Evolutionary conservation across 2,888 invertebrate species (phyloP).

Genomic region (Lepidocyrtinus sp.): DNA sequence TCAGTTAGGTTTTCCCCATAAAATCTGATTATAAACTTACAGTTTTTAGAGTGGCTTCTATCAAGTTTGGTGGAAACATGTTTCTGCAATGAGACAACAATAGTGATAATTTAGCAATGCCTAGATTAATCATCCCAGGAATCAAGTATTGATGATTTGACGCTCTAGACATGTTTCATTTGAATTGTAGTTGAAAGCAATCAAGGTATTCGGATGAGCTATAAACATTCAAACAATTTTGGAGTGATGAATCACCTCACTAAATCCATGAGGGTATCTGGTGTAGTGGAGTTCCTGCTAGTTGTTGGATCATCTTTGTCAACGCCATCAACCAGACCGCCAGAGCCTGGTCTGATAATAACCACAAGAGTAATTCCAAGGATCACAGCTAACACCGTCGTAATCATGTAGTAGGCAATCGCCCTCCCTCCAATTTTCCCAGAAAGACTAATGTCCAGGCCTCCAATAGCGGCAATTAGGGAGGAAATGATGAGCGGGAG

Average conservation of each 20-base stretch:
- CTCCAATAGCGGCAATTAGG: constrained; percentile 92
- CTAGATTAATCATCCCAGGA: no score
- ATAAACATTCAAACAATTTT: no score
- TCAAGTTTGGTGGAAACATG: constrained; percentile 92
- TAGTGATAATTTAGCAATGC: background rate
- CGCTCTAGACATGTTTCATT: no score
- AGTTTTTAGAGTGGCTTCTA: constrained; percentile 87
- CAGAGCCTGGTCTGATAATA: constrained; percentile 84
- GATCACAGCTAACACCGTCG: constrained; percentile 93
- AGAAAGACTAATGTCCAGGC: constrained; percentile 90
- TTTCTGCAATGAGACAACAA: constrained; percentile 80
- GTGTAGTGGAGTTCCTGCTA: constrained; percentile 80
- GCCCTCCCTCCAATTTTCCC: constrained; percentile 90
- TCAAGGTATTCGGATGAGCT: no score
- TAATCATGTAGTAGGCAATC: constrained; percentile 92
- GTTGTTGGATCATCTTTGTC: constrained; percentile 66
- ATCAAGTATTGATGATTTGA: no score
- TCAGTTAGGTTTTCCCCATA: no score
- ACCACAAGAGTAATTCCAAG: constrained; percentile 91
- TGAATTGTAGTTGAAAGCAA: no score
- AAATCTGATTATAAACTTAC: constrained; percentile 73
- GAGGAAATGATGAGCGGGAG: constrained; percentile 92
- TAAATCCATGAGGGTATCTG: constrained; percentile 93
- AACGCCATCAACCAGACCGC: constrained; percentile 37
- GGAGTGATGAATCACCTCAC: no score